phyloP scores from a whole-genome alignment of 2,113 vertebrate genomes.

The Archilochus colubris region DNA sequence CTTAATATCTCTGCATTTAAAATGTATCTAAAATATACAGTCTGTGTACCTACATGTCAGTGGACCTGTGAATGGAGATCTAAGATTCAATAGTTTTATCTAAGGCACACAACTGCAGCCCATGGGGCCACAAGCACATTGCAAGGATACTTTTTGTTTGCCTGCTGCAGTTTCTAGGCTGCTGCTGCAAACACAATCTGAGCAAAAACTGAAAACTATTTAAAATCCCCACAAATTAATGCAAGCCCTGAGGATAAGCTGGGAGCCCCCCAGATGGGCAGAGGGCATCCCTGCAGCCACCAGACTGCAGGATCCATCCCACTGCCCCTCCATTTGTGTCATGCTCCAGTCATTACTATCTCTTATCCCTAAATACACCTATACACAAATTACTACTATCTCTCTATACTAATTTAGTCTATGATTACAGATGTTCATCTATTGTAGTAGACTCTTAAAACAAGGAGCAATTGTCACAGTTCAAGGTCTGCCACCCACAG shows the following conservation, averaged over 20 bases:
- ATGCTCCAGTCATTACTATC: too few species aligned
- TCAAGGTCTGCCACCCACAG: not conserved
- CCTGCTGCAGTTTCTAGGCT: not conserved
- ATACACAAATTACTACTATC: too few species aligned
- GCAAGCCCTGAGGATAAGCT: not conserved
- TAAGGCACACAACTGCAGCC: not conserved
- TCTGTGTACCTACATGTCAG: not conserved
- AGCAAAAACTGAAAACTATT: not conserved
- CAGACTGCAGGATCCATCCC: fast-evolving
- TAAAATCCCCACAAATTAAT: not conserved
- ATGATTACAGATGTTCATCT: too few species aligned
- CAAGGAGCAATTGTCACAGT: too few species aligned
- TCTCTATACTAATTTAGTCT: too few species aligned
- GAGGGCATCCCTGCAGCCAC: not conserved
- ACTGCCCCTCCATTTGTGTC: fast-evolving
- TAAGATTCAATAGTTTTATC: not conserved
- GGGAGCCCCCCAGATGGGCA: fast-evolving
- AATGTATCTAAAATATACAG: not conserved
- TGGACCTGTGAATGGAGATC: not conserved
- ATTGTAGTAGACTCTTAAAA: too few species aligned
- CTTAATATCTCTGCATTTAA: not conserved
- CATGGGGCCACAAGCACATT: fast-evolving
- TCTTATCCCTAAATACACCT: too few species aligned
- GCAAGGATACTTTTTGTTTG: not conserved
- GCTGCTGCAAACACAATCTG: fast-evolving